Conservation (phyloP, 2,797 vertebrate species). For the Gouania willdenowi region DNA sequence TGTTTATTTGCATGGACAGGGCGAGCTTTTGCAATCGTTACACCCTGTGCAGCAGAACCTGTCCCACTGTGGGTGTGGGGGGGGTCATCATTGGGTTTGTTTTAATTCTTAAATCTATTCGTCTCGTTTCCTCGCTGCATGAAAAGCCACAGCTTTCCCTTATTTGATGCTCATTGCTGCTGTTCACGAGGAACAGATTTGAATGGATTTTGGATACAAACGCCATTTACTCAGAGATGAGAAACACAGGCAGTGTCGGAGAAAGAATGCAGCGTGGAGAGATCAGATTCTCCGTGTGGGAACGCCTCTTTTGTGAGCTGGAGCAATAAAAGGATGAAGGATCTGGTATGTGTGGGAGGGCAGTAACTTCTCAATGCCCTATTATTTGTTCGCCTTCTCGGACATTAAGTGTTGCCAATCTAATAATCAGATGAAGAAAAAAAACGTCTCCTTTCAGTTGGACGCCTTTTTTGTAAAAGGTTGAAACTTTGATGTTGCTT, state of each 20-base stretch:
- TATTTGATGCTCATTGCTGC: background rate
- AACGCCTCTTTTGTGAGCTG: conserved; percentile 23
- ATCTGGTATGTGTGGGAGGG: conserved; percentile 43
- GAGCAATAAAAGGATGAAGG: conserved; percentile 35
- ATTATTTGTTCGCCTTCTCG: conserved; percentile 54
- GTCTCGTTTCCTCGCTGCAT: conserved; percentile 2
- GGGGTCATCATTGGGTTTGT: background rate
- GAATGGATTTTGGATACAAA: conserved; percentile 10
- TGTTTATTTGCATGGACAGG: conserved; percentile 60
- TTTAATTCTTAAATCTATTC: too few species aligned
- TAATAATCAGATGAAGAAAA: too few species aligned
- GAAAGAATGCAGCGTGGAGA: conserved; percentile 41
- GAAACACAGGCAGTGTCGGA: conserved; percentile 32
- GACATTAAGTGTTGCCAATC: conserved; percentile 47
- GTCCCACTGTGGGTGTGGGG: conserved; percentile 18
- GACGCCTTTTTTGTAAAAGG: too few species aligned
- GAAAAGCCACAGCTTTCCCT: background rate
- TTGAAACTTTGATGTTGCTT: too few species aligned
- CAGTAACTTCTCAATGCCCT: conserved; percentile 57
- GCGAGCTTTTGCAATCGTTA: conserved; percentile 39
- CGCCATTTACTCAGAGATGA: conserved; percentile 19
- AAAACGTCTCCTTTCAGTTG: too few species aligned
- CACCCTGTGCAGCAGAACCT: conserved; percentile 25
- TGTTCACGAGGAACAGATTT: background rate
- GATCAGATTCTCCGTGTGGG: conserved; percentile 38